A percentile compares a stretch with the other conserved stretches of the same genome.
These are phyloP conservation scores for Naso thynnoides DNA, from an alignment of 2,797 vertebrate genomes.

Conservation along the genomic window DNA sequence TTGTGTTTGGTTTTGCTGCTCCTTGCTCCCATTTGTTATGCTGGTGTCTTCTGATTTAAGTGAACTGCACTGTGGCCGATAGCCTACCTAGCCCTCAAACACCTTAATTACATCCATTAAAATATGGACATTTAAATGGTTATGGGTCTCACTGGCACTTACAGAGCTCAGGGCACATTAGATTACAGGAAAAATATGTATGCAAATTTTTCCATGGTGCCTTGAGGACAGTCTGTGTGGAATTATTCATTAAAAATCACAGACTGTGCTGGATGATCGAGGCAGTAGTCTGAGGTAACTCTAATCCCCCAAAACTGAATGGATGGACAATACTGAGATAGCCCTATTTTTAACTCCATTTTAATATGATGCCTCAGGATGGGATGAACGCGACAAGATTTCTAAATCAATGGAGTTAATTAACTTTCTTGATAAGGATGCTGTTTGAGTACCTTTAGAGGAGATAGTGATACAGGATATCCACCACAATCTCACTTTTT, in stretches of 20 bases:
- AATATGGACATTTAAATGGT: constrained; percentile 45
- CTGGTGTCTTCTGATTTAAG: constrained; percentile 6
- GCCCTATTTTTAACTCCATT: constrained; percentile 11
- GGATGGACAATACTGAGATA: constrained; percentile 17
- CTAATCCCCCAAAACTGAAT: constrained; percentile 11
- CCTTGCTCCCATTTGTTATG: constrained; percentile 2
- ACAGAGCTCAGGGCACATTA: constrained; percentile 42
- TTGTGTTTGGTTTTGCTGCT: constrained; percentile 7
- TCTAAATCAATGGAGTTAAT: constrained; percentile 44
- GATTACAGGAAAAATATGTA: constrained; percentile 53
- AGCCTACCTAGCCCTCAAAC: constrained; percentile 6
- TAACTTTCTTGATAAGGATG: constrained; percentile 32
- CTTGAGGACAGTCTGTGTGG: constrained; percentile 61
- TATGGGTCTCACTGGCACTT: constrained; percentile 31
- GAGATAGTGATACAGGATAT: constrained; percentile 9
- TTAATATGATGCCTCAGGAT: constrained; percentile 17
- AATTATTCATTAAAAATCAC: constrained; percentile 66
- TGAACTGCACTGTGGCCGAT: constrained; percentile 25
- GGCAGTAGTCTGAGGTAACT: constrained; percentile 19
- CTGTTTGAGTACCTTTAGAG: constrained; percentile 12
- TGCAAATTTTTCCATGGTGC: constrained; percentile 51
- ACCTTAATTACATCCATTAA: constrained; percentile 31
- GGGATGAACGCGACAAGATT: constrained; percentile 17
- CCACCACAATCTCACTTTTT: not conserved
- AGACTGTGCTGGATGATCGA: constrained; percentile 29